Conservation (phyloP, 35 echinoderm and acorn worm genomes). For the Apostichopus japonicus region DNA sequence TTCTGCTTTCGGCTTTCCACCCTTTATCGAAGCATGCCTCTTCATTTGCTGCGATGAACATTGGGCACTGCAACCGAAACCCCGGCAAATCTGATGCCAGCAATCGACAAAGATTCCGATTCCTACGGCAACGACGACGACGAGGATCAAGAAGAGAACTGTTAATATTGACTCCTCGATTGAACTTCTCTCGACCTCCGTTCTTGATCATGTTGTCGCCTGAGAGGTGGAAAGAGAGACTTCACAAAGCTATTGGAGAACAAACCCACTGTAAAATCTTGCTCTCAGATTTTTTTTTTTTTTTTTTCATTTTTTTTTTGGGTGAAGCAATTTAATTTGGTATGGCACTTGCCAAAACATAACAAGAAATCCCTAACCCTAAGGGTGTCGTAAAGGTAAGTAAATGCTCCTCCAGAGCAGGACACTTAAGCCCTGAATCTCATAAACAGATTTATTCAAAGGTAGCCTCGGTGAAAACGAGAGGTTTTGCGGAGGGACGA, state of each 20-base stretch:
- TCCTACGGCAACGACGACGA: no score
- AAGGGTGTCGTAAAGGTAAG: slow-evolving; percentile 11
- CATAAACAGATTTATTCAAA: slow-evolving; percentile 1
- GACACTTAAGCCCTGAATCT: not conserved
- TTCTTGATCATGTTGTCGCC: not conserved
- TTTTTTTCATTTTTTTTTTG: not conserved
- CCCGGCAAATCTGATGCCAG: no score
- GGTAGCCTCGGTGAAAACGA: not conserved
- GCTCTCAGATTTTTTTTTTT: not conserved
- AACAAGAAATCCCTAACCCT: not conserved
- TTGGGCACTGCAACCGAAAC: no score
- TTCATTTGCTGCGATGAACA: no score
- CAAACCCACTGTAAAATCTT: not conserved
- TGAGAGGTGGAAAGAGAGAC: not conserved
- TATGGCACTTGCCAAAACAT: not conserved
- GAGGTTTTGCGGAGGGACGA: not conserved
- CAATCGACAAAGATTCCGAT: no score
- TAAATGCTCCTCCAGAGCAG: not conserved
- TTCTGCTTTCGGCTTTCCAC: not conserved
- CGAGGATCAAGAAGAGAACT: no score
- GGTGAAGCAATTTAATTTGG: not conserved
- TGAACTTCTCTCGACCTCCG: not conserved
- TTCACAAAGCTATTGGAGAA: not conserved
- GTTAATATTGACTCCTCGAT: not conserved
- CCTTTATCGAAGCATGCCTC: no score